A percentile compares a stretch with the other conserved stretches of the same genome.
These are phyloP conservation scores for Dyspetes luteomarginatus DNA, from an alignment of 2,888 invertebrate species.

Conservation along the genomic window DNA sequence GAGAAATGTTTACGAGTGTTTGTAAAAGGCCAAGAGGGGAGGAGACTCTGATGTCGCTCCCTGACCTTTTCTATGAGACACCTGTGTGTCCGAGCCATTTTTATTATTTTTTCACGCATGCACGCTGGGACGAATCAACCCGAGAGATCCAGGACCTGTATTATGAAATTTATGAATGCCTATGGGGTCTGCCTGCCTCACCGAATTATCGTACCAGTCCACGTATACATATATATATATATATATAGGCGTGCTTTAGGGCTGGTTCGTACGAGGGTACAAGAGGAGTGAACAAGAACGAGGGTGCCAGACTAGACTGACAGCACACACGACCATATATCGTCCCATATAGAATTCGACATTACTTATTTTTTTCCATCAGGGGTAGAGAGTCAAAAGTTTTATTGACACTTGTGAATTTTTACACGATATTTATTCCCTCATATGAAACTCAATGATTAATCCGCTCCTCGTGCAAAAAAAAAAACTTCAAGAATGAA, in stretches of 20 bases:
- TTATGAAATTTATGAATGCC: conserved; percentile 72
- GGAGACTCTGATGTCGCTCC: conserved; percentile 44
- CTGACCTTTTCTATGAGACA: conserved; percentile 75
- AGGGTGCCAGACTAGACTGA: conserved; percentile 5
- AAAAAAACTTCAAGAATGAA: neutral
- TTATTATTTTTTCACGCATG: conserved; percentile 75
- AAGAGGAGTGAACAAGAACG: conserved; percentile 62
- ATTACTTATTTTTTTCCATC: conserved; percentile 28
- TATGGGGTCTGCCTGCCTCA: conserved; percentile 47
- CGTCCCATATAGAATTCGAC: conserved; percentile 10
- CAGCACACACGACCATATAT: neutral
- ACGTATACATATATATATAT: conserved; percentile 16
- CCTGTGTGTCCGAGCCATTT: conserved; percentile 77
- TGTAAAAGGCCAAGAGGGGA: conserved; percentile 3
- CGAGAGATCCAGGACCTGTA: conserved; percentile 62
- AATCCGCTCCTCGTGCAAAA: neutral
- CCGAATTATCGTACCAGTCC: too few relatives aligned
- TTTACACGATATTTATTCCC: conserved; percentile 43
- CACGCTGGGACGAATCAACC: conserved; percentile 57
- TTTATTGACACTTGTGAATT: conserved; percentile 29
- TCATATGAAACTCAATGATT: neutral
- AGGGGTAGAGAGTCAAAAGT: neutral
- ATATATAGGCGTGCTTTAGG: neutral
- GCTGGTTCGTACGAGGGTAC: conserved; percentile 41
- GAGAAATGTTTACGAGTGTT: neutral